Conservation (phyloP, 2,797 vertebrate species). For the Leptodactylus fallax region DNA sequence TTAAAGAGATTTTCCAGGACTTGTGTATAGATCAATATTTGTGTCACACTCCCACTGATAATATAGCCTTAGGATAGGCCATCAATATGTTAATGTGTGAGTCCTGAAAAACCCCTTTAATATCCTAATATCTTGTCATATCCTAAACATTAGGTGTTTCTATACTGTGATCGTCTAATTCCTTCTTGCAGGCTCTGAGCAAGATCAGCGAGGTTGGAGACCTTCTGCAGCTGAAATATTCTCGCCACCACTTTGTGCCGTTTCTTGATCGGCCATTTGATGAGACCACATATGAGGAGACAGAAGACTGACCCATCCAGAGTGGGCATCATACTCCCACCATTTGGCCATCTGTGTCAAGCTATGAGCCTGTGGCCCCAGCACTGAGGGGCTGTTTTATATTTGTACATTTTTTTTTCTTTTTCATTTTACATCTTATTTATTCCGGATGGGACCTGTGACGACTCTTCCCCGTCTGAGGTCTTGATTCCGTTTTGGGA, state of each 20-base stretch:
- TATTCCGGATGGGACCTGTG: conserved; percentile 53
- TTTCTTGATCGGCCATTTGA: conserved; percentile 83
- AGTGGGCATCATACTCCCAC: neutral
- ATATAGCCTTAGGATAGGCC: no score
- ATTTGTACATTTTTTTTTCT: conserved; percentile 33
- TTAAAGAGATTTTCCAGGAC: no score
- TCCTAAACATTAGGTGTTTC: no score
- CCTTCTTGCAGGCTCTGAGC: conserved; percentile 81
- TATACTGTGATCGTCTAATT: neutral
- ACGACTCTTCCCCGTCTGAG: conserved; percentile 46
- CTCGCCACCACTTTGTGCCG: conserved; percentile 81
- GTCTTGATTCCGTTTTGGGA: neutral
- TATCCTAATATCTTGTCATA: no score
- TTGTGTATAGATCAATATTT: no score
- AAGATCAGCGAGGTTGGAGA: conserved; percentile 92
- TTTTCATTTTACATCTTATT: conserved; percentile 50
- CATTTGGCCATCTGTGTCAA: conserved; percentile 15
- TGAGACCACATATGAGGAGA: conserved; percentile 85
- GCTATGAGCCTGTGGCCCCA: neutral
- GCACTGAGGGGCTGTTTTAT: conserved; percentile 20
- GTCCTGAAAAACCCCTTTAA: no score
- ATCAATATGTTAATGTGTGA: no score
- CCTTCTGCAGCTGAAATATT: conserved; percentile 92
- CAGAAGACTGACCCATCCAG: conserved; percentile 79
- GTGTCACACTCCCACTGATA: no score